phyloP scores from a whole-genome alignment of 1,140 invertebrate species.

The Zaprionus nigranus region DNA sequence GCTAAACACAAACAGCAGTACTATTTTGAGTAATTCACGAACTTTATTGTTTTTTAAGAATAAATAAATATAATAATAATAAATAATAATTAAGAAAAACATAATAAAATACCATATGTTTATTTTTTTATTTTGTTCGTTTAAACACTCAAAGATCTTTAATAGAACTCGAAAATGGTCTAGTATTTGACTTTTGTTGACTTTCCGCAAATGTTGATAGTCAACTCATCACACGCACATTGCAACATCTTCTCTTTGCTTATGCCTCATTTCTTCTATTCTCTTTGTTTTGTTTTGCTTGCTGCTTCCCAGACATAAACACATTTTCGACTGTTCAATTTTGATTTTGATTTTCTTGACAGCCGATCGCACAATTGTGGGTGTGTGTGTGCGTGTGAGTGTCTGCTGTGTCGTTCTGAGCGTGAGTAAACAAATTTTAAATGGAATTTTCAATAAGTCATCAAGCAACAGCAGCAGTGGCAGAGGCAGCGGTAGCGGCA shows the following conservation, averaged over 20 bases:
- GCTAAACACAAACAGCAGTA: background rate
- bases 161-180: too few species aligned
- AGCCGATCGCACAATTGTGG: slow-evolving; percentile 46
- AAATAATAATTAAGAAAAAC: too few species aligned
- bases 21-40: too few species aligned
- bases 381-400: slow-evolving; percentile 31
- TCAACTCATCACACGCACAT: too few species aligned
- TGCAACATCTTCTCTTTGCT: slow-evolving; percentile 16
- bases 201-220: too few species aligned
- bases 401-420: slow-evolving; percentile 59
- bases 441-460: slow-evolving; percentile 84
- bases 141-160: too few species aligned
- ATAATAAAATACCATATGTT: too few species aligned
- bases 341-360: slow-evolving; percentile 69
- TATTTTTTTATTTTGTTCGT: too few species aligned
- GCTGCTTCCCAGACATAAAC: slow-evolving; percentile 74
- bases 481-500: slow-evolving; percentile 1
- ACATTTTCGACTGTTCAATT: slow-evolving; percentile 65
- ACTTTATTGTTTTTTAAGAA: too few species aligned
- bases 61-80: too few species aligned
- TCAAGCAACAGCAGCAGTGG: slow-evolving; percentile 52
- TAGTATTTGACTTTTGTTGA: too few species aligned
- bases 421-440: slow-evolving; percentile 83
- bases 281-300: slow-evolving; percentile 53
- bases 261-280: slow-evolving; percentile 1